Evolutionary conservation across 2,888 invertebrate genomes (phyloP).

Genomic region (Amblyjoppa proteus): DNA sequence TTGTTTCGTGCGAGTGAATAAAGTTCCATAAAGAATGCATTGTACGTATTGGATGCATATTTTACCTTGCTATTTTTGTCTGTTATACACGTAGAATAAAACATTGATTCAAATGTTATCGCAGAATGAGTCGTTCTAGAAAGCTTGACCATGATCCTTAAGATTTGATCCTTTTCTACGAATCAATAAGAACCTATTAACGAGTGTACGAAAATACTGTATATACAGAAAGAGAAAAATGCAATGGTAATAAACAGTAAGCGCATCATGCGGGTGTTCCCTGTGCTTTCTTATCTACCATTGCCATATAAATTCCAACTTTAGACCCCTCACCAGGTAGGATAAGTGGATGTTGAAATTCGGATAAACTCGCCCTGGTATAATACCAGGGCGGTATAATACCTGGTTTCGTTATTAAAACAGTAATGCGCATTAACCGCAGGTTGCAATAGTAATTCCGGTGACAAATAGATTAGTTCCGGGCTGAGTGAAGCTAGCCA

Average conservation of each 20-base stretch:
- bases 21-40: background rate
- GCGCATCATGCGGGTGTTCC: background rate
- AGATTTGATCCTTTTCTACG: background rate
- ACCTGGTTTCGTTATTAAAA: slow-evolving; percentile 29
- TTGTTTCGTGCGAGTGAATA: background rate
- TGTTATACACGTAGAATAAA: background rate
- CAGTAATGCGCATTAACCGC: slow-evolving; percentile 47
- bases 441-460: slow-evolving; percentile 70
- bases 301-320: background rate
- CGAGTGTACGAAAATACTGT: background rate
- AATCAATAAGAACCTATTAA: background rate
- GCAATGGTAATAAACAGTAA: background rate
- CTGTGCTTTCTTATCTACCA: background rate
- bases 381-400: too few species aligned
- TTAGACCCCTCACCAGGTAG: background rate
- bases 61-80: background rate
- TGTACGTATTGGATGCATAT: background rate
- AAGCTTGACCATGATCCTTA: background rate
- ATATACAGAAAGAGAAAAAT: background rate
- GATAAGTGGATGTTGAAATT: background rate
- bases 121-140: background rate
- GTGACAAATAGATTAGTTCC: slow-evolving; percentile 76
- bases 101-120: background rate
- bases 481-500: slow-evolving; percentile 40
- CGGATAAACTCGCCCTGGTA: background rate